phyloP scores from a whole-genome alignment of 1,140 invertebrate genomes.

The Metopolophium dirhodum region DNA sequence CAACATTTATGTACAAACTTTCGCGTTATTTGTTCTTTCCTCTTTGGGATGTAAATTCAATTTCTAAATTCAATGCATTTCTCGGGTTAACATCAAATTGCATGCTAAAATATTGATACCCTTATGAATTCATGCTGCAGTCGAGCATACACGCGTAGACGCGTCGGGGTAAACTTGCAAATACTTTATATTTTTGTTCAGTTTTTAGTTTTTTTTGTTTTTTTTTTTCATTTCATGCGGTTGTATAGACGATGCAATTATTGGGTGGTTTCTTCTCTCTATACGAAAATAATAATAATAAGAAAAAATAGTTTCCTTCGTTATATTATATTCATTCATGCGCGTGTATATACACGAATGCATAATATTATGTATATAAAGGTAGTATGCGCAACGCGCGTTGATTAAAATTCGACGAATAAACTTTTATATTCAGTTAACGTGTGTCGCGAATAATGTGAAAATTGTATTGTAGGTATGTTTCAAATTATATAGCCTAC shows the following conservation, averaged over 20 bases:
- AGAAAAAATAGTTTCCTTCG: background rate
- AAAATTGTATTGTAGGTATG: background rate
- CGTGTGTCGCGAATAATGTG: background rate
- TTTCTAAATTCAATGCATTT: constrained; percentile 14
- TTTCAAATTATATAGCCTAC: background rate
- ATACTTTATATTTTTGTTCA: constrained; percentile 14
- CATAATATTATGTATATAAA: background rate
- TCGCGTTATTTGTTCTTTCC: background rate
- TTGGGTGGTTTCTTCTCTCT: background rate
- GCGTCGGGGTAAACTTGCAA: background rate
- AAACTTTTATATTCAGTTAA: background rate
- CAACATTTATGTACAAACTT: background rate
- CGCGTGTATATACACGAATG: background rate
- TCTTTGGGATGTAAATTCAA: constrained; percentile 20
- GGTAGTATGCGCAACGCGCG: background rate
- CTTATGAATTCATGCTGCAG: constrained; percentile 13
- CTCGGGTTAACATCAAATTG: constrained; percentile 9
- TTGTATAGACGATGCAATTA: background rate
- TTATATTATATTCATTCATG: background rate
- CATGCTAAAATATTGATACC: constrained; percentile 9
- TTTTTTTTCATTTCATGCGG: background rate
- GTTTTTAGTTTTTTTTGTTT: background rate
- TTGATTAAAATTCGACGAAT: background rate
- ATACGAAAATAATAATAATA: background rate
- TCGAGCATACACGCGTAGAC: background rate